These are phyloP conservation scores for Anabas testudineus DNA, from an alignment of 2,797 vertebrate species.

Conservation along the genomic window DNA sequence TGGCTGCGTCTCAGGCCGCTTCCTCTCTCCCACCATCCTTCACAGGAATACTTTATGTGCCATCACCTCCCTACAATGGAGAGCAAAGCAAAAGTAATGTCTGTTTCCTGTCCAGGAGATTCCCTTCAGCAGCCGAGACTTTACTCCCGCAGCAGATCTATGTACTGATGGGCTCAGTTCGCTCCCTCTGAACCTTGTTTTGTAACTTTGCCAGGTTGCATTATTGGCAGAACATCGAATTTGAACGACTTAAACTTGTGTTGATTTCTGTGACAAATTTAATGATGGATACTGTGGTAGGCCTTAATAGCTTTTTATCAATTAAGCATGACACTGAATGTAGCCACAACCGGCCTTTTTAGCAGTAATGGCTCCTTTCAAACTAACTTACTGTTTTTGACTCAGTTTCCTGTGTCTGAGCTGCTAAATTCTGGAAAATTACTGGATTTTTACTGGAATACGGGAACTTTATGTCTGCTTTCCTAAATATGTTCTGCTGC, in stretches of 20 bases:
- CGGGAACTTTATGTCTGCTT: not conserved
- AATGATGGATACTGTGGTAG: constrained; percentile 47
- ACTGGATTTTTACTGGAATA: constrained; percentile 4
- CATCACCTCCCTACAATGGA: constrained; percentile 56
- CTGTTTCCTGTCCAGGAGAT: constrained; percentile 63
- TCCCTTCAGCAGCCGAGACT: constrained; percentile 17
- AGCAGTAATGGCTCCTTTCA: constrained; percentile 43
- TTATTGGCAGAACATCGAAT: constrained; percentile 61
- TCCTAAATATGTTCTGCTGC: not conserved
- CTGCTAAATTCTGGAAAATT: constrained; percentile 8
- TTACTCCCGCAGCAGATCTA: constrained; percentile 16
- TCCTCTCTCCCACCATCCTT: constrained; percentile 64
- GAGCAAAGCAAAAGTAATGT: constrained; percentile 52
- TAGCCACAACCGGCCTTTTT: constrained; percentile 39
- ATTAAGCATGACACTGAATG: constrained; percentile 47
- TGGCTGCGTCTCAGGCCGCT: constrained; percentile 65
- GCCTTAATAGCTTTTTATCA: constrained; percentile 60
- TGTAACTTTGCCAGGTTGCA: constrained; percentile 40
- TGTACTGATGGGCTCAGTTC: constrained; percentile 8
- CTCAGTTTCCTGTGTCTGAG: constrained; percentile 25
- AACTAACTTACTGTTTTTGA: constrained; percentile 19
- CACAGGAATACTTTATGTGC: constrained; percentile 65
- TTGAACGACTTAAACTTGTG: constrained; percentile 38
- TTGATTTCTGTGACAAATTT: constrained; percentile 51
- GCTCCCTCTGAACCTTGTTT: constrained; percentile 29